A percentile compares a stretch with the other conserved stretches of the same genome.
These are phyloP conservation scores for Elmis aenea DNA, from an alignment of 2,888 invertebrate genomes.

Conservation along the genomic window DNA sequence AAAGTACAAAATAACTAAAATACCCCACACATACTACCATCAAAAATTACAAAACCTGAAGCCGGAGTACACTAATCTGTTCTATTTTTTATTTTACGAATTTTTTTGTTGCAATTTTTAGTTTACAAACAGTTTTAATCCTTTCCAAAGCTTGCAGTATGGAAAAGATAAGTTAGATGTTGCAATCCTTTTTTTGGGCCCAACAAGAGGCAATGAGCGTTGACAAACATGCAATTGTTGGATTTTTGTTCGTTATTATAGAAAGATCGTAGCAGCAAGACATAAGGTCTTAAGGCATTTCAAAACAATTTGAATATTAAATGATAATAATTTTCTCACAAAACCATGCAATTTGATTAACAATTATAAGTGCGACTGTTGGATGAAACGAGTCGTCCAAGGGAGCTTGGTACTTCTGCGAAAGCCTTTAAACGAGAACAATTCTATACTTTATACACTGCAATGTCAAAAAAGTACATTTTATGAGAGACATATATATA, in stretches of 20 bases:
- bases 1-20: too few relatives aligned
- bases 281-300: conserved; percentile 48
- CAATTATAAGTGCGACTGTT: too few relatives aligned
- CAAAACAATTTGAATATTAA: conserved; percentile 35
- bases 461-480: neutral
- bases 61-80: too few relatives aligned
- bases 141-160: conserved; percentile 30
- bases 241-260: conserved; percentile 44
- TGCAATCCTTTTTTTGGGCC: conserved; percentile 44
- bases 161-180: conserved; percentile 44
- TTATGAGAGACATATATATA: conserved; percentile 30
- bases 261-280: conserved; percentile 45
- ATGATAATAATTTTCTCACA: too few relatives aligned
- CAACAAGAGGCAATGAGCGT: conserved; percentile 31
- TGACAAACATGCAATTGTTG: conserved; percentile 32
- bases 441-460: neutral
- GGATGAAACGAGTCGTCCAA: too few relatives aligned
- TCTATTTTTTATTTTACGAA: conserved; percentile 40
- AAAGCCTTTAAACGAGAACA: neutral
- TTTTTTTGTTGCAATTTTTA: conserved; percentile 40
- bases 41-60: too few relatives aligned
- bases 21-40: too few relatives aligned
- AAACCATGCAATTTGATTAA: too few relatives aligned
- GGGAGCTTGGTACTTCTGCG: neutral
- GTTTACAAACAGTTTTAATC: conserved; percentile 27